Evolutionary conservation across 2,113 vertebrate genomes (phyloP).

Genomic region (Formicarius rufipectus): DNA sequence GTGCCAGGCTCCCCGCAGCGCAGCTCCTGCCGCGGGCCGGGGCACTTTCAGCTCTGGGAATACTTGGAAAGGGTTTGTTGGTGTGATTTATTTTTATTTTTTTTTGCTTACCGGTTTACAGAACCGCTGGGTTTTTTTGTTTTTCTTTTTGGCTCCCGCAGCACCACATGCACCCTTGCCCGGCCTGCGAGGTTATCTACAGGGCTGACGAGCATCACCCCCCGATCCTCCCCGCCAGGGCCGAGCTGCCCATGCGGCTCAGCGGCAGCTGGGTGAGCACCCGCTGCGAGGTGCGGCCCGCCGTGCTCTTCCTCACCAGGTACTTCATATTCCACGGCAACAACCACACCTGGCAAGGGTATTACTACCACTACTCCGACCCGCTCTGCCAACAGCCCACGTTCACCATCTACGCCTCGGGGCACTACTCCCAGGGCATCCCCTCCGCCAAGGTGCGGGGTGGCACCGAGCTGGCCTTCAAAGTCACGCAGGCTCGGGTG

Average conservation of each 20-base stretch:
- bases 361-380: conserved; percentile 87
- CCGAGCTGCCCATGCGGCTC: conserved; percentile 66
- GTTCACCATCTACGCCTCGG: conserved; percentile 82
- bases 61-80: neutral
- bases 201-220: conserved; percentile 81
- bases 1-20: neutral
- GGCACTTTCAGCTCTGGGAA: neutral
- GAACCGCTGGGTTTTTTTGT: neutral
- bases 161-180: conserved; percentile 87
- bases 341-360: conserved; percentile 83
- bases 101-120: neutral
- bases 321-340: conserved; percentile 80
- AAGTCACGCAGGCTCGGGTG: conserved; percentile 79
- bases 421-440: conserved; percentile 78
- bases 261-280: conserved; percentile 84
- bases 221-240: conserved; percentile 68
- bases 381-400: conserved; percentile 82
- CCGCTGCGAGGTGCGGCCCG: conserved; percentile 83
- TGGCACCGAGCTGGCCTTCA: conserved; percentile 83
- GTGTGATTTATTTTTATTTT: too few species aligned
- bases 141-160: conserved; percentile 47
- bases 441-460: conserved; percentile 77
- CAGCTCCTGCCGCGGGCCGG: neutral
- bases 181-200: conserved; percentile 80
- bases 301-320: conserved; percentile 86